phyloP scores from a whole-genome alignment of 1,140 invertebrate species.

The Drosophila lacertosa region DNA sequence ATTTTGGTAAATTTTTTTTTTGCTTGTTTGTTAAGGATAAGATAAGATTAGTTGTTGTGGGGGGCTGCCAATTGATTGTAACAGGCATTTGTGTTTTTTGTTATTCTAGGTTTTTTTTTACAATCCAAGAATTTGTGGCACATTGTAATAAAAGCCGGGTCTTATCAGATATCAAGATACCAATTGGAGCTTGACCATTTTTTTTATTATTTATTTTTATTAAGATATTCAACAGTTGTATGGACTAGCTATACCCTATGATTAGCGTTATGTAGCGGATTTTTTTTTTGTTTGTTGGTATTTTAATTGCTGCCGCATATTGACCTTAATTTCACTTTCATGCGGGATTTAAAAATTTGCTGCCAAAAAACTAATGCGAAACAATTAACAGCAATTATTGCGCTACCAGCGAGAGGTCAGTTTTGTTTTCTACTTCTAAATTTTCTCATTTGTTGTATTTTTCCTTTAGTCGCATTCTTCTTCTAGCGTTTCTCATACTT shows the following conservation, averaged over 20 bases:
- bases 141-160: slow-evolving; percentile 10
- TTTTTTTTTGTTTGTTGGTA: not conserved
- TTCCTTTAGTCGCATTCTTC: not conserved
- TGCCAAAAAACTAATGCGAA: slow-evolving; percentile 13
- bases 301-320: slow-evolving; percentile 7
- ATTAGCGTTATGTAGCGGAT: not conserved
- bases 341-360: slow-evolving; percentile 15
- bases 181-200: not conserved
- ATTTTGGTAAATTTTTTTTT: slow-evolving; percentile 34
- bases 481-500: not conserved
- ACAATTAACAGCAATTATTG: slow-evolving; percentile 38
- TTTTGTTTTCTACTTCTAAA: not conserved
- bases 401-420: not conserved
- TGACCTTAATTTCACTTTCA: slow-evolving; percentile 44
- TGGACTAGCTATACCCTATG: slow-evolving; percentile 6
- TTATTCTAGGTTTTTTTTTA: not conserved
- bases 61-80: slow-evolving; percentile 11
- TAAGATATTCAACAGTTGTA: too few relatives aligned
- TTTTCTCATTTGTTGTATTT: not conserved
- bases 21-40: slow-evolving; percentile 62
- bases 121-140: not conserved
- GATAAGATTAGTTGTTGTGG: slow-evolving; percentile 61
- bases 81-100: not conserved
- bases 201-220: not conserved
- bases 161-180: slow-evolving; percentile 14